A percentile compares a stretch with the other conserved stretches of the same genome.
Conservation (phyloP, 2,113 vertebrate species). For the Cinclus mexicanus region DNA sequence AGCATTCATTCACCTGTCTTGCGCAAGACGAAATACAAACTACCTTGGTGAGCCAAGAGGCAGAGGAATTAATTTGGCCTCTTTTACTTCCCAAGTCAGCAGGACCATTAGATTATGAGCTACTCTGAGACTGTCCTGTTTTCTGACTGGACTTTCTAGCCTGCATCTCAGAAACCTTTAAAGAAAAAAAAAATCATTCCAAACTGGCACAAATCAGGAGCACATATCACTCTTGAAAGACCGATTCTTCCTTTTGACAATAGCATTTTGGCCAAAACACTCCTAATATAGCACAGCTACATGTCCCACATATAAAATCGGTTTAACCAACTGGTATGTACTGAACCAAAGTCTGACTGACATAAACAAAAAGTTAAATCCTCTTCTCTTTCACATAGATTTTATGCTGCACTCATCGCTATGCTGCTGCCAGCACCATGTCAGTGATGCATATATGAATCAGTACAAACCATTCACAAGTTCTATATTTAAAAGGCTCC, state of each 20-base stretch:
- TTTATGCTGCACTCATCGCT: slow-evolving; percentile 61
- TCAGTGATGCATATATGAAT: slow-evolving; percentile 72
- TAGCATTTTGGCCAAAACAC: background rate
- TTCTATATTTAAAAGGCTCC: slow-evolving; percentile 69
- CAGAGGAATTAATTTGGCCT: background rate
- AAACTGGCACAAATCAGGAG: background rate
- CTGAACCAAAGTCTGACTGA: slow-evolving; percentile 47
- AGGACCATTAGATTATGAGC: background rate
- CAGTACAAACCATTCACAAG: slow-evolving; percentile 69
- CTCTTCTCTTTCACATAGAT: slow-evolving; percentile 42
- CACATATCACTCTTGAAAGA: background rate
- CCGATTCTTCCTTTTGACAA: background rate
- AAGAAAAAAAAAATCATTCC: background rate
- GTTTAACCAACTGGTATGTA: background rate
- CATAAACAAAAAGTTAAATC: slow-evolving; percentile 62
- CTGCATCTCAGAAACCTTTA: background rate
- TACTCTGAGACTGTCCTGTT: background rate
- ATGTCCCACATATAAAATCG: background rate
- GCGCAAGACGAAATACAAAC: background rate
- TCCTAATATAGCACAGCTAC: background rate
- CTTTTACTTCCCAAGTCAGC: background rate
- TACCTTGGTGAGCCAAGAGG: rapidly evolving
- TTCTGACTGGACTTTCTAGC: background rate
- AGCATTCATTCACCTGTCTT: background rate
- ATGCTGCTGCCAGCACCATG: slow-evolving; percentile 57